Evolutionary conservation across 1,140 invertebrate species (phyloP).

Genomic region (Harlomillsia oculata): DNA sequence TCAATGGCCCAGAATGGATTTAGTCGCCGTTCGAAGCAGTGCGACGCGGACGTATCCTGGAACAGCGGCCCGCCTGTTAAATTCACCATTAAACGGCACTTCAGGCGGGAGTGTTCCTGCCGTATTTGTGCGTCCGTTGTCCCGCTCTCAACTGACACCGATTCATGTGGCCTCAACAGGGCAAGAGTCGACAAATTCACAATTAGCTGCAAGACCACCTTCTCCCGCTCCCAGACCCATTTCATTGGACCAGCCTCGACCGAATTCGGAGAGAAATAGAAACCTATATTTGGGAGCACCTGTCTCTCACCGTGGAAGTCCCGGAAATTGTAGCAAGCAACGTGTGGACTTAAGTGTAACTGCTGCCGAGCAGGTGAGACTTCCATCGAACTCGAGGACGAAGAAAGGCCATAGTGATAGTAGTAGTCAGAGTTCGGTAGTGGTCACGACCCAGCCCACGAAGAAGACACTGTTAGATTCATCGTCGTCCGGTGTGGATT

Average conservation of each 20-base stretch:
- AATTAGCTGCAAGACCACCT: constrained; percentile 36
- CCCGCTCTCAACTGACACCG: constrained; percentile 30
- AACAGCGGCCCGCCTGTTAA: constrained; percentile 23
- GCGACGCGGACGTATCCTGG: constrained; percentile 31
- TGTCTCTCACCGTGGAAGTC: constrained; percentile 21
- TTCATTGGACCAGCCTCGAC: constrained; percentile 31
- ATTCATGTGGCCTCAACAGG: constrained; percentile 27
- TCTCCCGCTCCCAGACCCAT: constrained; percentile 28
- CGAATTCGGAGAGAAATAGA: constrained; percentile 32
- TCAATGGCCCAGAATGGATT: constrained; percentile 32
- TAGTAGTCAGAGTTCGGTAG: constrained; percentile 19
- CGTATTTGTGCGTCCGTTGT: constrained; percentile 28
- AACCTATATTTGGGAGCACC: constrained; percentile 34
- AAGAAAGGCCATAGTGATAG: constrained; percentile 26
- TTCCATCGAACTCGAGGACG: constrained; percentile 29
- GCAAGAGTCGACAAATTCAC: constrained; percentile 30
- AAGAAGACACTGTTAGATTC: constrained; percentile 27
- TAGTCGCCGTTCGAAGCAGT: constrained; percentile 21
- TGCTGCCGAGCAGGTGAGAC: constrained; percentile 35
- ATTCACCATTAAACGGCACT: constrained; percentile 8
- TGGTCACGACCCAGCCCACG: constrained; percentile 31
- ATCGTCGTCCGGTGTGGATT: constrained; percentile 34
- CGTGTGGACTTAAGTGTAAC: constrained; percentile 32
- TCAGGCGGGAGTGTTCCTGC: constrained; percentile 26
- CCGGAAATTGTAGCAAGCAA: constrained; percentile 21